Evolutionary conservation across 2,888 invertebrate genomes (phyloP), one percentile per base, ranked within the genome.

Genomic region (Drosophila peninsularis): DNA sequence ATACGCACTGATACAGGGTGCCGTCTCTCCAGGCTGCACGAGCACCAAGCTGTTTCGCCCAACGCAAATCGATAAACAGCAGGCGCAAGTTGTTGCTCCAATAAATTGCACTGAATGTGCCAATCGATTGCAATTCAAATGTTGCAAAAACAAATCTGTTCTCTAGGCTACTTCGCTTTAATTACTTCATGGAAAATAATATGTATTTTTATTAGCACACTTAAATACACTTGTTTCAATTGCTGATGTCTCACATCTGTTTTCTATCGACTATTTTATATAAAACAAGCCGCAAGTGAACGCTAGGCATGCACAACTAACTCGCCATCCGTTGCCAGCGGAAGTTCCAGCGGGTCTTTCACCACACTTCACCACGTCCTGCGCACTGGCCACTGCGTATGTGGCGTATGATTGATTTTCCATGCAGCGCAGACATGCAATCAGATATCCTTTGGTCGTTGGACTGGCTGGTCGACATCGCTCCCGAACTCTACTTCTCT

Each of bases 341-440:
- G 61, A 62, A 50, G 53, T 65, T 39, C 39, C 68, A 34, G 52
- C 57, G 60, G 53, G 24, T 39, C 63, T 65, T 54, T 69, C 70
- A 73, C 82, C 71, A 75, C 73, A 55, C 42, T 54, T 49, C 54
- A 41, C 37, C 34, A n/a, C 34, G 52, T 7, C 37, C 37, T 52
- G 52, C 37, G 52, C 52, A 52, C 0, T 52, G 37, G 45, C 52
- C 42, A 71, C 62, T 78, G 90, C 91, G 91, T 91, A 91, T 84
- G 91, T 82, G 82, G 78, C 69, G 71, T 78, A 89, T 80, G 77
- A 91, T 90, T 80, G 88, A 91, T 90, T 90, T 90, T 80, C 60
- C 44, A 11, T 24, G 58, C 30, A 30, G 10, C 32, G 13, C 34
- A 24, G 45, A 44, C 21, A 36, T 11, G 55, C 53, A 71, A 30